Base-by-base conservation (phyloP, 1,140 invertebrate species). In the Calliopsis andreniformis region DNA sequence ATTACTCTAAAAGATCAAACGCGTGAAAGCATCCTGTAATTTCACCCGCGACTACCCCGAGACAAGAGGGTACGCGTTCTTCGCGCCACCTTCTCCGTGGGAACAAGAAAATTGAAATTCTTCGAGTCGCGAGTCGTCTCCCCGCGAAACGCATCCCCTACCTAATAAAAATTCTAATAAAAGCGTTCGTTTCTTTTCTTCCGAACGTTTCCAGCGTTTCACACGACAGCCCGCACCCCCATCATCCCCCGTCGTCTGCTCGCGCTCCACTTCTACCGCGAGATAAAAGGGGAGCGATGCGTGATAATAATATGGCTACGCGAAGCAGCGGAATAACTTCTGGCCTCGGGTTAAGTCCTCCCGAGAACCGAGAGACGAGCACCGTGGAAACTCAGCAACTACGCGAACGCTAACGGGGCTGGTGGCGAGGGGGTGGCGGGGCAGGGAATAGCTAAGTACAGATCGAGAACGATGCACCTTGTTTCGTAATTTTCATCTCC, bases 271-370 rank as follows among this genome's bases (percentile, higher is more conserved):
- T 49, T n/a, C 67, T 55, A 12, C 6, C 1, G 25, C 1, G 25
- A 47, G 58, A 45, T 18, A 66, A 42, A 39, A 3, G 16, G 39
- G 25, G 20, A 14, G 7, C 18, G 53, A 71, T 49, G 76, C 62
- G 59, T 69, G 84, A 82, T 79, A 86, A 79, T 80, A 87, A 87
- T 86, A 86, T 81, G 69, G 78, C 71, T 77, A 72, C 35, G 73
- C 78, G 68, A 75, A 64, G 81, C 58, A n/a, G 71, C 61, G 64
- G 42, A 70, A 82, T 81, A 81, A 42, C 69, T 64, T 62, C 53
- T 59, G 35, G 32, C 64, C 63, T 42, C 55, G 62, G 58, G 64
- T 76, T 77, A 70, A 77, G 78, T 56, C 61, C 67, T 78, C 61
- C 71, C 67, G 67, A 78, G 75, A 64, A 32, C 64, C 66, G 49